Evolutionary conservation across 1,140 invertebrate genomes (phyloP).

Genomic region (Papilio aristodemus): DNA sequence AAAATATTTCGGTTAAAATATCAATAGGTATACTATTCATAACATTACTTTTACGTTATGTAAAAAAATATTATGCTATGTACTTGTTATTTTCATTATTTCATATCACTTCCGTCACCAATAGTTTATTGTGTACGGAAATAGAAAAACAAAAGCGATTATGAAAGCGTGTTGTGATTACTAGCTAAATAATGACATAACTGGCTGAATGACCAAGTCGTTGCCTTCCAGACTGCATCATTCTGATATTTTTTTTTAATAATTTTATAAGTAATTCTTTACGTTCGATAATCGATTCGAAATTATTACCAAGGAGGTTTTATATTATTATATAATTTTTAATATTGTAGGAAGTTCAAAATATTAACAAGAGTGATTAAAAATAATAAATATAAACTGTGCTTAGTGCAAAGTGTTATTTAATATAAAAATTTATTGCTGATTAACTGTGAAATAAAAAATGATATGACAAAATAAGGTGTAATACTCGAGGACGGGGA

Average conservation of each 20-base stretch:
- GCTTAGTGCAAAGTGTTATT: neutral
- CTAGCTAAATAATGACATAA: constrained; percentile 16
- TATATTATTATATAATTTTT: no score
- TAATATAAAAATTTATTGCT: neutral
- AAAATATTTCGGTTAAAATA: neutral
- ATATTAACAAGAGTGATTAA: neutral
- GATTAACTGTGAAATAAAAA: no score
- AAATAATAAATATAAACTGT: neutral
- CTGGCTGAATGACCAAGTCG: constrained; percentile 2
- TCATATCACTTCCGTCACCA: constrained; percentile 3
- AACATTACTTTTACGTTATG: neutral
- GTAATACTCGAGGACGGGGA: neutral
- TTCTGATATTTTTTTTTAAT: constrained; percentile 1
- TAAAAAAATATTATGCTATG: neutral
- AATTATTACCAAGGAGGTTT: neutral
- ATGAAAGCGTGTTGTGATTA: constrained; percentile 17
- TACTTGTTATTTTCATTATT: constrained; percentile 4
- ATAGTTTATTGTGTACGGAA: constrained; percentile 24
- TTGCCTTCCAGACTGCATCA: neutral
- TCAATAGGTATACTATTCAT: neutral
- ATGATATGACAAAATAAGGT: neutral
- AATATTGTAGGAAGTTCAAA: no score
- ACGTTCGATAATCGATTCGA: neutral
- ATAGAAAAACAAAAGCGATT: constrained; percentile 19
- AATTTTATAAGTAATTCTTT: neutral